A percentile compares a stretch with the other conserved stretches of the same genome.
Evolutionary conservation across 2,888 invertebrate species (phyloP).

Genomic region (Malthinus flaveolus): DNA sequence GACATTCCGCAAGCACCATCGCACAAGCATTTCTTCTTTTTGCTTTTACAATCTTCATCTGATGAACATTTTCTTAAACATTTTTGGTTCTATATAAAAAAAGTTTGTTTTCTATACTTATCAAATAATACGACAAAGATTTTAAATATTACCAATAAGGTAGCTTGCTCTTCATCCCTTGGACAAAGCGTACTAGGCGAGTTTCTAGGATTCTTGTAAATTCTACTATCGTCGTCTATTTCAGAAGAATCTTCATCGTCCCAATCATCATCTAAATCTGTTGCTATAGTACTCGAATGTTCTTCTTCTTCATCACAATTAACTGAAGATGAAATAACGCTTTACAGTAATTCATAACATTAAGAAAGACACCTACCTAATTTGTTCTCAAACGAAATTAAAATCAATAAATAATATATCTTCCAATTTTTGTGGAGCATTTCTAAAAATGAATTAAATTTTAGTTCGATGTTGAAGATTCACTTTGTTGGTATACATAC

Average conservation of each 20-base stretch:
- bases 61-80: slow-evolving; percentile 91
- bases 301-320: slow-evolving; percentile 1
- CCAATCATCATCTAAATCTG: slow-evolving; percentile 56
- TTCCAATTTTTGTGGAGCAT: background rate
- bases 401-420: background rate
- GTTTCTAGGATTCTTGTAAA: slow-evolving; percentile 87
- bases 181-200: slow-evolving; percentile 86
- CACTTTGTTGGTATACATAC: background rate
- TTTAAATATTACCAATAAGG: slow-evolving; percentile 61
- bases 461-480: too few relatives aligned
- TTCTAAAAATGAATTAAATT: background rate
- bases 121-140: background rate
- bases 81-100: slow-evolving; percentile 70
- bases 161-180: slow-evolving; percentile 83
- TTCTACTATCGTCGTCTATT: slow-evolving; percentile 77
- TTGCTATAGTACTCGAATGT: slow-evolving; percentile 14
- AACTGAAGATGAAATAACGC: background rate
- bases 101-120: background rate
- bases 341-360: background rate
- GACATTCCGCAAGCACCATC: slow-evolving; percentile 97
- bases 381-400: background rate
- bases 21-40: slow-evolving; percentile 95
- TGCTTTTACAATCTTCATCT: slow-evolving; percentile 95
- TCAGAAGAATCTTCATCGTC: slow-evolving; percentile 57
- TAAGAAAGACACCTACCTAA: background rate